Evolutionary conservation across 2,888 invertebrate genomes (phyloP).

Genomic region (Eupithecia exiguata): DNA sequence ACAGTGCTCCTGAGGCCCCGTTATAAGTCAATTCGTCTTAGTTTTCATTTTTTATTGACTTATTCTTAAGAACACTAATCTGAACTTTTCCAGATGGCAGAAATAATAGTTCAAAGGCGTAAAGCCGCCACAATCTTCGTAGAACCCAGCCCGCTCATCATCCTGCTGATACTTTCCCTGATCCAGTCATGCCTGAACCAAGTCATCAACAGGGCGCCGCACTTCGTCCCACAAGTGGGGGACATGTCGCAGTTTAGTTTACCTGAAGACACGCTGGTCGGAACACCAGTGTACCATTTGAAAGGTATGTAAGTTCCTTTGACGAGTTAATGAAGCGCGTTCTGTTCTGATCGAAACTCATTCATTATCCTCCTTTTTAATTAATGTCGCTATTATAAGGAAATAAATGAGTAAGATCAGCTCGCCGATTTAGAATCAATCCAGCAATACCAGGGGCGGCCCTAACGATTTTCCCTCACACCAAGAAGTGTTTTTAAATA

Average conservation of each 20-base stretch:
- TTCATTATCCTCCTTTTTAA: not conserved
- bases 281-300: constrained; percentile 89
- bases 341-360: not conserved
- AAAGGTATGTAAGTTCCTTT: constrained; percentile 80
- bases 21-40: too few relatives aligned
- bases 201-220: constrained; percentile 88
- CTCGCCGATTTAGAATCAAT: not conserved
- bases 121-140: constrained; percentile 66
- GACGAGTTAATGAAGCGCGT: not conserved
- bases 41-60: not conserved
- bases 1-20: not conserved
- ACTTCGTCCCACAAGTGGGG: constrained; percentile 88
- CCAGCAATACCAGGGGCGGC: too few relatives aligned
- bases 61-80: not conserved
- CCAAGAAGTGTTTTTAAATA: too few relatives aligned
- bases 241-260: constrained; percentile 91
- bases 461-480: too few relatives aligned
- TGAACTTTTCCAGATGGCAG: constrained; percentile 69
- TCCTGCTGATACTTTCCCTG: constrained; percentile 62
- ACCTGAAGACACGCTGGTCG: constrained; percentile 89
- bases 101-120: constrained; percentile 72
- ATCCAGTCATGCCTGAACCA: constrained; percentile 72
- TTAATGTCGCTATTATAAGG: too few relatives aligned
- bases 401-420: not conserved
- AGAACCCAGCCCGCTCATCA: constrained; percentile 66